Base-by-base conservation (phyloP, 2,797 vertebrate genomes). In the Champsocephalus esox region DNA sequence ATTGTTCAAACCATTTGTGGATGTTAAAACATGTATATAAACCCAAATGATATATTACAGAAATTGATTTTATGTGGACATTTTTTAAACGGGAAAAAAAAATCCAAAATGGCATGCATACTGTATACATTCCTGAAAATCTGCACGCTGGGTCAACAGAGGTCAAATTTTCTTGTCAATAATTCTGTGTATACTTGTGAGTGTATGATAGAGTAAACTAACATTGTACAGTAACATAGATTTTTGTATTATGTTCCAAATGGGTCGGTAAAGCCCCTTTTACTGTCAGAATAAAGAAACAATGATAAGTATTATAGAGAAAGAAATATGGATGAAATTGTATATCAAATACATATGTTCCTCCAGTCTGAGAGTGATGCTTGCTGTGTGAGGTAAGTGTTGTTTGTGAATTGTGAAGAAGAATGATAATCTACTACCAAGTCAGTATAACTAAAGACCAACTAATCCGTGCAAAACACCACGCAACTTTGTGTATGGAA, bases 71-170 rank as follows among this genome's bases (percentile, higher is more conserved):
- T 85, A 88, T 79, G 92, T 92, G 85, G 52, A 71, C 32, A 55
- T 81, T 90, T 91, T 75, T 68, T 88, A 79, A 34, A 71, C 16
- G 10, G 24, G 17, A 64, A 48, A 69, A 62, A 76, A 77, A 67
- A 78, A 80, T 85, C 87, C 79, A 82, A 91, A 92, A 90, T 88
- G 95, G 96, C 96, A 96, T 96, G 96, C 92, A 91, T 89, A 93
- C 88, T 92, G 88, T 92, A 92, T 81, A 93, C 92, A 93, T 93
- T 89, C 92, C 92, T 91, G 88, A 75, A 92, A 88, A 89, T 90
- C 90, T 96, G 94, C 95, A 96, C 96, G 96, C 93, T 92, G 90
- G 89, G 90, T 92, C 88, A 80, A 89, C 90, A 87, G 73, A 94
- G 92, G 59, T 93, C 94, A 94, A 93, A 93, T 80, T 69, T 92